A percentile compares a stretch with the other conserved stretches of the same genome.
Conservation (phyloP, 1,140 invertebrate genomes). For the Drosophila setifemur region DNA sequence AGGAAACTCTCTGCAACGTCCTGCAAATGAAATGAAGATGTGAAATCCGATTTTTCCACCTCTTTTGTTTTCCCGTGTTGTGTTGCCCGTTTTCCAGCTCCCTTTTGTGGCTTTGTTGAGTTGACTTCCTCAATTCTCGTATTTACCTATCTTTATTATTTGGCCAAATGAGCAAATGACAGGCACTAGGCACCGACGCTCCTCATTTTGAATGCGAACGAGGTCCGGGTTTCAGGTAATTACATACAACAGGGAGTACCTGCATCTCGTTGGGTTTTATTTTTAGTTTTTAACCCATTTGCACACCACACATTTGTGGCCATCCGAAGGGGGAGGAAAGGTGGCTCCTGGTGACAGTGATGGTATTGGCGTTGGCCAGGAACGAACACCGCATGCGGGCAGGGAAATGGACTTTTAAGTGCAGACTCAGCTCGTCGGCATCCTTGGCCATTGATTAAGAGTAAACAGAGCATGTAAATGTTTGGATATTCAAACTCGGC, state of each 20-base stretch:
- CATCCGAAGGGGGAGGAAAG: too few species aligned
- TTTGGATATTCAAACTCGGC: conserved; percentile 65
- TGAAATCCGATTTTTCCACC: conserved; percentile 25
- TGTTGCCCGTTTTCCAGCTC: background rate
- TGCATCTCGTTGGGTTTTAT: conserved; percentile 15
- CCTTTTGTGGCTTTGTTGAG: conserved; percentile 8
- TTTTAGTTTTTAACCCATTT: conserved; percentile 34
- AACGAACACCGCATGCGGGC: conserved; percentile 28
- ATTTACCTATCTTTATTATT: conserved; percentile 35
- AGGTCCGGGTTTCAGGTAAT: conserved; percentile 32
- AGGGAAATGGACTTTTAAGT: conserved; percentile 35
- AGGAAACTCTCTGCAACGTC: background rate
- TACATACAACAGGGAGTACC: conserved; percentile 19
- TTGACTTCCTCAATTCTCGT: conserved; percentile 26
- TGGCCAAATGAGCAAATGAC: conserved; percentile 37
- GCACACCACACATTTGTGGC: conserved; percentile 7
- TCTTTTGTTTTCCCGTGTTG: background rate
- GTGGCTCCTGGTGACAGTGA: background rate
- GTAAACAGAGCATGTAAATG: conserved; percentile 73
- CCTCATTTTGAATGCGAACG: conserved; percentile 22
- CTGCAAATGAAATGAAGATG: background rate
- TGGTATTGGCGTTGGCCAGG: background rate
- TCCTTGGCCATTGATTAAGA: conserved; percentile 73
- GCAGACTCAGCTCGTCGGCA: conserved; percentile 32
- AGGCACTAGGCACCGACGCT: background rate